Base-by-base conservation (phyloP, 2,113 vertebrate species). In the Paratilapia polleni region DNA sequence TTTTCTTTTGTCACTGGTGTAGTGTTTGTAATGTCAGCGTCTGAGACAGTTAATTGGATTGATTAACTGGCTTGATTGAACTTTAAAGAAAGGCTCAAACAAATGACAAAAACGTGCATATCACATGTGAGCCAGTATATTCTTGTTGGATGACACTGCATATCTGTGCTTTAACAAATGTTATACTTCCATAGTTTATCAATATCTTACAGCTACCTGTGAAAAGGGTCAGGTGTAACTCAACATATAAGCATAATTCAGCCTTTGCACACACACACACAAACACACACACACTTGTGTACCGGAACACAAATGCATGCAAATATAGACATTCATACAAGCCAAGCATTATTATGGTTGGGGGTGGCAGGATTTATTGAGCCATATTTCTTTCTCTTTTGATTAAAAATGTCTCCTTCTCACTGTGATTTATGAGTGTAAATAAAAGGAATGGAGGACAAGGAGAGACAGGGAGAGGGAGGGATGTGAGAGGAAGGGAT, bases 321-420 rank as follows among this genome's bases (percentile, higher is more conserved):
- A 70, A 80, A 91, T 86, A 82, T 41, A 85, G 59, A 84, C 85
- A 81, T 59, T 82, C 77, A 84, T 78, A 85, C 88, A 91, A 88
- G 77, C 64, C 24, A 13, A 70, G 93, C 89, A 88, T 95, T 94
- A 94, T 94, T 92, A 92, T 80, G 11, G 82, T 75, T 78, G 78
- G 56, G 73, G 87, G n/a, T 91, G 54, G 87, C 13, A n/a, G 84
- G 90, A 96, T 96, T 96, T 96, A 96, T 96, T 93, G 93, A 87
- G 90, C 87, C 82, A 84, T 88, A 92, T 89, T 90, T 93, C 94
- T 94, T 93, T 95, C 85, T 92, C 90, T 86, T 94, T 93, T 95
- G 92, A 95, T 38, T 95, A 95, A 94, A 96, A 95, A 94, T 60
- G 90, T 93, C 93, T 94, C 85, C 85, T 95, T 92, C 90, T 89